phyloP scores from a whole-genome alignment of 2,888 invertebrate species.

The Ischnus inquisitorius region DNA sequence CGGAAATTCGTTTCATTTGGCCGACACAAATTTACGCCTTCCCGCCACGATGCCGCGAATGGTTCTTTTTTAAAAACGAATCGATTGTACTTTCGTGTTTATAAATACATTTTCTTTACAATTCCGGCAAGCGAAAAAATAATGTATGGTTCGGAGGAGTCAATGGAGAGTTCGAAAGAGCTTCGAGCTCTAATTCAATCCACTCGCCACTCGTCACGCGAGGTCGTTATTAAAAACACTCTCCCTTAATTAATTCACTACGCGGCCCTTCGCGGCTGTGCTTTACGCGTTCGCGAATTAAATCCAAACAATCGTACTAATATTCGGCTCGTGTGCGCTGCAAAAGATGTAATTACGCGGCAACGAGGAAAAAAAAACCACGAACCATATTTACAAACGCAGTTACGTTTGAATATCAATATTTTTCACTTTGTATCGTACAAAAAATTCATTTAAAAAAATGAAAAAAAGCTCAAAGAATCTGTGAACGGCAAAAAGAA shows the following conservation, averaged over 20 bases:
- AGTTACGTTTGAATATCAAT: constrained; percentile 21
- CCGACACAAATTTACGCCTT: not conserved
- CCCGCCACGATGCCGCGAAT: too few relatives aligned
- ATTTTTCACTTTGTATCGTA: not conserved
- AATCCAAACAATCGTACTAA: constrained; percentile 43
- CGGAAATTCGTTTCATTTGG: not conserved
- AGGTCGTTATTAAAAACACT: constrained; percentile 45
- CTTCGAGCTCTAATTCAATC: constrained; percentile 33
- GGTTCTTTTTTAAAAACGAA: too few relatives aligned
- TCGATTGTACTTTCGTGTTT: not conserved
- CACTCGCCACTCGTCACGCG: constrained; percentile 20
- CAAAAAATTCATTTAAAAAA: not conserved
- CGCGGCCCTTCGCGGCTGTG: constrained; percentile 34
- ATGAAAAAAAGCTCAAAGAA: not conserved
- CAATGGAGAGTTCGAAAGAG: constrained; percentile 1
- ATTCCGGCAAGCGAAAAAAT: constrained; percentile 1
- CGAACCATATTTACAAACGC: constrained; percentile 3
- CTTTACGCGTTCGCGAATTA: constrained; percentile 9
- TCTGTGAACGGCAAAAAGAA: not conserved
- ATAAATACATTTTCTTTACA: not conserved
- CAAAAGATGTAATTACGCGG: not conserved
- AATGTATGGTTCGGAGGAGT: not conserved
- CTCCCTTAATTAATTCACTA: constrained; percentile 47
- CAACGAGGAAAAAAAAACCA: not conserved
- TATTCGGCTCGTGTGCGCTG: not conserved